Evolutionary conservation across 1,140 invertebrate species (phyloP).

Genomic region (Diorhabda carinulata): DNA sequence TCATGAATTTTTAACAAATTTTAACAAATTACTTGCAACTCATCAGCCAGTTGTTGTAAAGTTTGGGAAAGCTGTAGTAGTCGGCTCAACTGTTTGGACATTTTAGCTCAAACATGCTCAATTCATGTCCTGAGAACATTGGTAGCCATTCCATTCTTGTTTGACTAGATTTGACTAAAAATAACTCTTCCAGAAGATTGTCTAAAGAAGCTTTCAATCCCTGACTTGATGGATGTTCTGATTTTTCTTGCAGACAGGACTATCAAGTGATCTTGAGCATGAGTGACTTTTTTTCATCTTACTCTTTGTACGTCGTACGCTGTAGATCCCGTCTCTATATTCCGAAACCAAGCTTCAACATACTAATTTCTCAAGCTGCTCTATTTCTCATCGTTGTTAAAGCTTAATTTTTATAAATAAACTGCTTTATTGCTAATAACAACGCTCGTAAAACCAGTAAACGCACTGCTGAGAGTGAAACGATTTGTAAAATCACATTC

Average conservation of each 20-base stretch:
- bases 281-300: not conserved
- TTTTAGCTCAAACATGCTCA: too few species aligned
- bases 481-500: too few species aligned
- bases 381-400: not conserved
- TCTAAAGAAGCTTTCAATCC: not conserved
- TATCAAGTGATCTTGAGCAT: not conserved
- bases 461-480: too few species aligned
- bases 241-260: not conserved
- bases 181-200: not conserved
- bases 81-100: too few species aligned
- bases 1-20: too few species aligned
- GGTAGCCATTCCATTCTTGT: too few species aligned
- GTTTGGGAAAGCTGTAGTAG: too few species aligned
- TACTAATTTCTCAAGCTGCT: not conserved
- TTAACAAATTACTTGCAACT: too few species aligned
- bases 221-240: not conserved
- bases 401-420: not conserved
- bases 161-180: not conserved
- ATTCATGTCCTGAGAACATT: too few species aligned
- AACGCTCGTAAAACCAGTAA: too few species aligned
- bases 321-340: not conserved
- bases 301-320: not conserved
- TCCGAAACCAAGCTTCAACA: not conserved
- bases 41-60: too few species aligned
- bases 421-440: too few species aligned